These are phyloP conservation scores for Bucco capensis DNA, from an alignment of 2,113 vertebrate genomes.

Conservation along the genomic window DNA sequence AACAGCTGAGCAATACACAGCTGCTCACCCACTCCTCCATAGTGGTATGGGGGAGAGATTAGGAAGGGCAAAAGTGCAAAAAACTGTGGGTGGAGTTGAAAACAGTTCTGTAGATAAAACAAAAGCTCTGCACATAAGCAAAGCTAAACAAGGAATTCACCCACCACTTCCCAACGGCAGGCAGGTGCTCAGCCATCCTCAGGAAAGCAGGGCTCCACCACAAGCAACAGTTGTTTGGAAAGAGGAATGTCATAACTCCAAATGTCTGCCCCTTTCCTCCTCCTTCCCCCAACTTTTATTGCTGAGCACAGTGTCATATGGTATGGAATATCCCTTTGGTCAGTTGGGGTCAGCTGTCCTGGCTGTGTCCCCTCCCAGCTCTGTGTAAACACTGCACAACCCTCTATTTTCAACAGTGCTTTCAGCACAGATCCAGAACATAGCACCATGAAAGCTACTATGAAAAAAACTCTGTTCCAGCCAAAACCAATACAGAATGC, in stretches of 20 bases:
- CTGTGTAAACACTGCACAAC: background rate
- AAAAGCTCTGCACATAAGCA: no score
- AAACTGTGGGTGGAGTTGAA: background rate
- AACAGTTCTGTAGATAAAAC: background rate
- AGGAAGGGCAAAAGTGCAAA: background rate
- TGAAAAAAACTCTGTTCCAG: background rate
- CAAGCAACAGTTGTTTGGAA: accelerated
- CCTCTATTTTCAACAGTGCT: background rate
- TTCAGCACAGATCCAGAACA: background rate
- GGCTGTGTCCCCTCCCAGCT: background rate
- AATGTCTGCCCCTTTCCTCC: accelerated
- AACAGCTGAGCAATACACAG: no score
- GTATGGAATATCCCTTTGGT: background rate
- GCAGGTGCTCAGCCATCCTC: background rate
- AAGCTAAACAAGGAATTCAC: no score
- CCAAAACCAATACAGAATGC: background rate
- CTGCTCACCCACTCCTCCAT: accelerated
- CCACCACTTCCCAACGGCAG: no score
- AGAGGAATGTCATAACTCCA: accelerated
- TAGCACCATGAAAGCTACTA: background rate
- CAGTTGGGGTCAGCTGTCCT: background rate
- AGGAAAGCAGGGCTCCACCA: background rate
- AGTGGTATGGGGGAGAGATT: background rate
- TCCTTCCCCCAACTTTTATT: background rate
- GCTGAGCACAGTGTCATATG: no score